These are phyloP conservation scores for Agrotis exclamationis DNA, from an alignment of 2,888 invertebrate species.

Conservation along the genomic window DNA sequence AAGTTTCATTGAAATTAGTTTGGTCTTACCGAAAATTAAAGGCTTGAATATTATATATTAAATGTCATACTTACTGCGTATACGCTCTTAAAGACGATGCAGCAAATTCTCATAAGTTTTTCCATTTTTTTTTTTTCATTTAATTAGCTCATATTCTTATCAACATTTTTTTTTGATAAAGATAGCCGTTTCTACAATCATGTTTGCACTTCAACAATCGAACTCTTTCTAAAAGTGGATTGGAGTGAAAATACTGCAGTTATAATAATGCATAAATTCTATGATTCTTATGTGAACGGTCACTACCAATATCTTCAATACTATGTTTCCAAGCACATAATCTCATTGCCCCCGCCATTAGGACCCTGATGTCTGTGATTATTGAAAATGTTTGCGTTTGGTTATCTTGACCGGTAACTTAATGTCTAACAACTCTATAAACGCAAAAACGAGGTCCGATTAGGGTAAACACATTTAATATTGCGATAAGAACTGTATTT, in stretches of 20 bases:
- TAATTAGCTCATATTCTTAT: not conserved
- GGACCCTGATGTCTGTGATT: slow-evolving; percentile 56
- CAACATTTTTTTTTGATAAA: too few species aligned
- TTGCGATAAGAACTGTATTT: slow-evolving; percentile 34
- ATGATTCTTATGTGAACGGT: slow-evolving; percentile 2
- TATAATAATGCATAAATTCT: too few species aligned
- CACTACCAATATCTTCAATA: slow-evolving; percentile 14
- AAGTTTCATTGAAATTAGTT: too few species aligned
- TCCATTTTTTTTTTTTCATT: not conserved
- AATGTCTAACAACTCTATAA: slow-evolving; percentile 39
- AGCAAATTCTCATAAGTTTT: too few species aligned
- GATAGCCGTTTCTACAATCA: not conserved
- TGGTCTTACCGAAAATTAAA: too few species aligned
- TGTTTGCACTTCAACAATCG: not conserved
- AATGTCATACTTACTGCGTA: too few species aligned
- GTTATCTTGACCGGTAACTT: slow-evolving; percentile 61
- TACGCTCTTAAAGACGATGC: too few species aligned
- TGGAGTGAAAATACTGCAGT: too few species aligned
- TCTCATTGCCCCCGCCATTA: slow-evolving; percentile 54
- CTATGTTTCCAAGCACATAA: slow-evolving; percentile 60
- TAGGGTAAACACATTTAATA: slow-evolving; percentile 31
- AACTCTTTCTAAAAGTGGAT: too few species aligned
- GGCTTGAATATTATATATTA: too few species aligned
- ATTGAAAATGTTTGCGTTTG: slow-evolving; percentile 57
- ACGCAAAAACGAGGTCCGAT: slow-evolving; percentile 41